phyloP scores from a whole-genome alignment of 2,797 vertebrate genomes.

The Gadopsis bispinosus region DNA sequence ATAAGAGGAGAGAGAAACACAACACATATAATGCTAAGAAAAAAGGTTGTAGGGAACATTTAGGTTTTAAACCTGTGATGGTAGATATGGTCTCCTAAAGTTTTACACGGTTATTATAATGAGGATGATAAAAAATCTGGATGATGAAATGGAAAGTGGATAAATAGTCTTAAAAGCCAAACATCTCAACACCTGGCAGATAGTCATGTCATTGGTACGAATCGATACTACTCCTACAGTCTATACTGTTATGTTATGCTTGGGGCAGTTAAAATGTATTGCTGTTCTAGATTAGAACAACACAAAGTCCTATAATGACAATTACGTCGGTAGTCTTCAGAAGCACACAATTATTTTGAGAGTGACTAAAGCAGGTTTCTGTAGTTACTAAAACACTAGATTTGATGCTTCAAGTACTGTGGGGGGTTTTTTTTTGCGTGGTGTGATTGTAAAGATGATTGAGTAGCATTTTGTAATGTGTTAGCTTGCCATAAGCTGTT shows the following conservation, averaged over 20 bases:
- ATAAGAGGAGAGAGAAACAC: neutral
- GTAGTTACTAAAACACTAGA: neutral
- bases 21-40: neutral
- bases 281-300: neutral
- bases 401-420: neutral
- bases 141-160: neutral
- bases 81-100: neutral
- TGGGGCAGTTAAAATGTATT: neutral
- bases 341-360: neutral
- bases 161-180: neutral
- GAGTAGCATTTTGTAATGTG: conserved; percentile 13
- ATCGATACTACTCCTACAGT: neutral
- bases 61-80: neutral
- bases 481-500: conserved; percentile 11
- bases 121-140: too few relatives aligned
- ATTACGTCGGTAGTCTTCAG: neutral
- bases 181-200: neutral
- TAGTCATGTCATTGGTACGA: neutral
- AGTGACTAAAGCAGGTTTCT: neutral
- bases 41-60: too few relatives aligned
- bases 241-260: neutral
- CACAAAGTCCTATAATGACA: neutral
- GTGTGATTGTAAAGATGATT: conserved; percentile 4
- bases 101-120: neutral
- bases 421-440: neutral